These are phyloP conservation scores for Chlorospingus semifuscus DNA, from an alignment of 2,797 vertebrate species.

Conservation along the genomic window DNA sequence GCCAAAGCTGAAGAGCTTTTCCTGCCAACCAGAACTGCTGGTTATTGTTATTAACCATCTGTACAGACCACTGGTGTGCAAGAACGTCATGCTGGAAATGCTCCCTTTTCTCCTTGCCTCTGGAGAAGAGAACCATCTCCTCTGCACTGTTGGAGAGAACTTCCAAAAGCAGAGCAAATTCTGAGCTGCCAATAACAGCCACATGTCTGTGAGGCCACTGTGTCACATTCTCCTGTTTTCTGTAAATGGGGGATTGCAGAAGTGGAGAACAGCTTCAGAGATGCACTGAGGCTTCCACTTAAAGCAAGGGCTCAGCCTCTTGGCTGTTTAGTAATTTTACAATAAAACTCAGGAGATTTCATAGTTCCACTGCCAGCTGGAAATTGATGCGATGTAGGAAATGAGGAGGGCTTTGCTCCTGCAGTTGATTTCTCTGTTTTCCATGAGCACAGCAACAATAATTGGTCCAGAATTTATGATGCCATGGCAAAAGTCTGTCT, in stretches of 20 bases:
- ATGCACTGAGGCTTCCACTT: not conserved
- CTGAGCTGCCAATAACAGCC: not conserved
- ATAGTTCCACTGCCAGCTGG: not conserved
- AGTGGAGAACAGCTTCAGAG: not conserved
- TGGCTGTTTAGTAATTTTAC: not conserved
- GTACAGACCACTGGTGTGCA: not conserved
- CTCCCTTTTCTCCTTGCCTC: not conserved
- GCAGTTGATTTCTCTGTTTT: not conserved
- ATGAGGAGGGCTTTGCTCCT: not conserved
- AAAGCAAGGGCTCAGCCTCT: not conserved
- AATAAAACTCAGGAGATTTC: conserved; percentile 9
- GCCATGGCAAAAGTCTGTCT: not conserved
- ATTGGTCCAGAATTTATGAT: not conserved
- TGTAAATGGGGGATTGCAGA: not conserved
- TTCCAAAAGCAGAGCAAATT: not conserved
- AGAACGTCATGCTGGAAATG: not conserved
- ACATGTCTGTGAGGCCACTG: not conserved
- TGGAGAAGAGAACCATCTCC: not conserved
- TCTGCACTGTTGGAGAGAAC: not conserved
- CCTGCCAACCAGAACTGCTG: not conserved
- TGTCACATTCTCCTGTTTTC: not conserved
- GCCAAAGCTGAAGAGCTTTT: not conserved
- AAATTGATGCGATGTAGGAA: not conserved
- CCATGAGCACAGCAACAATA: not conserved
- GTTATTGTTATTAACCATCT: not conserved